Conservation (phyloP, 2,113 vertebrate genomes). For the Pongo abelii region DNA sequence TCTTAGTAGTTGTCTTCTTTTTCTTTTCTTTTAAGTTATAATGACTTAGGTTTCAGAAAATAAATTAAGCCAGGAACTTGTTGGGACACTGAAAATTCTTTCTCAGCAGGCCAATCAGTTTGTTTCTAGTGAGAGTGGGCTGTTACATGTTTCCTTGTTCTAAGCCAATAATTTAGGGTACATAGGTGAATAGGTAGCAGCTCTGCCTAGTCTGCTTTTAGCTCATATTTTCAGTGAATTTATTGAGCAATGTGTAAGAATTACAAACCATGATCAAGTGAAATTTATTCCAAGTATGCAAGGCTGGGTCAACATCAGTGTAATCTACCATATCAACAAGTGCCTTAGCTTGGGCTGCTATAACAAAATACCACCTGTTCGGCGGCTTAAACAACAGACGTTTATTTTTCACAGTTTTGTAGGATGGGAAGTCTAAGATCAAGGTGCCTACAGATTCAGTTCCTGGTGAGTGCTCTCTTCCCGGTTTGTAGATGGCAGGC, state of each 20-base stretch:
- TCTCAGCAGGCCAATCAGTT: background rate
- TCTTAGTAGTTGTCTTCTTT: background rate
- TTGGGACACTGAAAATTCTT: constrained; percentile 5
- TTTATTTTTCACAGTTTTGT: background rate
- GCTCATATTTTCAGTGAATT: background rate
- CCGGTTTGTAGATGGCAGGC: background rate
- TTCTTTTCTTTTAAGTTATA: constrained; percentile 4
- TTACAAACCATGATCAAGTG: background rate
- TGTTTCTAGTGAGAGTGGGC: background rate
- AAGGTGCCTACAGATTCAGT: background rate
- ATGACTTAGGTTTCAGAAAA: background rate
- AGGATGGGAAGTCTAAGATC: background rate
- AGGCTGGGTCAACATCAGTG: background rate
- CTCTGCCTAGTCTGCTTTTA: background rate
- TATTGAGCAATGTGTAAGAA: background rate
- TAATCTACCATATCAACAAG: background rate
- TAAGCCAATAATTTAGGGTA: background rate
- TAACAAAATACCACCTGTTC: background rate
- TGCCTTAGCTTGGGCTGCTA: background rate
- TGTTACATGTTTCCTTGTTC: background rate
- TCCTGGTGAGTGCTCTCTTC: background rate
- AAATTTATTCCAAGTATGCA: background rate
- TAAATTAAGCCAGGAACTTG: background rate
- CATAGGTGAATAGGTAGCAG: background rate
- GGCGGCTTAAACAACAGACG: background rate